Percentiles rank a stretch among this genome's conserved stretches.
These are phyloP conservation scores for Potamarius usumacintae DNA, from an alignment of 2,113 vertebrate species.

Conservation along the genomic window DNA sequence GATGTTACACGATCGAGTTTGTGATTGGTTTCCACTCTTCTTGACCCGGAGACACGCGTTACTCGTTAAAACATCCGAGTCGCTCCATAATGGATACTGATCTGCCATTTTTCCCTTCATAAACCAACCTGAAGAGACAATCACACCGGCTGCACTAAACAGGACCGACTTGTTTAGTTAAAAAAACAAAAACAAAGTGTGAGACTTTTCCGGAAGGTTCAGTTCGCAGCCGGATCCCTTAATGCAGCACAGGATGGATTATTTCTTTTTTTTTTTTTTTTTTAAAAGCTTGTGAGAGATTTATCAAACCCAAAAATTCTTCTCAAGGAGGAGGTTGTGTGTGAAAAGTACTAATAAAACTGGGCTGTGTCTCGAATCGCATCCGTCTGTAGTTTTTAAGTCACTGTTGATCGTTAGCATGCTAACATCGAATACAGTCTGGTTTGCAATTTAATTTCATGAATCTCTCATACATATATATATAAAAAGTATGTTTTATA, in stretches of 20 bases:
- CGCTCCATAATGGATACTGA: background rate
- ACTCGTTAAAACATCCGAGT: background rate
- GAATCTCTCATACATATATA: background rate
- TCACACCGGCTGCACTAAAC: constrained; percentile 41
- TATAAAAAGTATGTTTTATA: background rate
- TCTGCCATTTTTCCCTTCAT: background rate
- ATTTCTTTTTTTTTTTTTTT: constrained; percentile 6
- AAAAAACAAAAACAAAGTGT: background rate
- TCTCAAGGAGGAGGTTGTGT: background rate
- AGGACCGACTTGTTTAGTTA: background rate
- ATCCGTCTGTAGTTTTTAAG: background rate
- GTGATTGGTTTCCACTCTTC: background rate
- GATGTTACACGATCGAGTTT: background rate
- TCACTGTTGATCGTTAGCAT: background rate
- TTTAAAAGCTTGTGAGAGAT: background rate
- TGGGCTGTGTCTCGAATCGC: background rate
- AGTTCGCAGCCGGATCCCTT: constrained; percentile 5
- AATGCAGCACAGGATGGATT: constrained; percentile 45
- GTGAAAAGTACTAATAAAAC: background rate
- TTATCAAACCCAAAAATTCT: background rate
- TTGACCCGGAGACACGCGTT: background rate
- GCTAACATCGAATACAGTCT: background rate
- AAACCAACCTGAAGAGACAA: constrained; percentile 41
- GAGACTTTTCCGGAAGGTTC: constrained; percentile 26
- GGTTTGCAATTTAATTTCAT: background rate